These are phyloP conservation scores for Phyllotreta cruciferae DNA, from an alignment of 2,888 invertebrate species.

Conservation along the genomic window DNA sequence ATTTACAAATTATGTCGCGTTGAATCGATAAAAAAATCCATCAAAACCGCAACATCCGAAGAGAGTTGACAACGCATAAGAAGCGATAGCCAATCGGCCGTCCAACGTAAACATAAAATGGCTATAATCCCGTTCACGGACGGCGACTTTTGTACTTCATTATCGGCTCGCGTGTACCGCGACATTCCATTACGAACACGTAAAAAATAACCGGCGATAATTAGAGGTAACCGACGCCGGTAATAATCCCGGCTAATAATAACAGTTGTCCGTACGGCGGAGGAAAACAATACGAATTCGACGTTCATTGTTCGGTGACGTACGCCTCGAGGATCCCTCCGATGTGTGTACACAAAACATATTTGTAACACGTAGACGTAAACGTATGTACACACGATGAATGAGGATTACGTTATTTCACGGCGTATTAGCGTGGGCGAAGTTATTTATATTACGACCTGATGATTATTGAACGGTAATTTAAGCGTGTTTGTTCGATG, in stretches of 20 bases:
- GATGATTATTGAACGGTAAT: conserved; percentile 13
- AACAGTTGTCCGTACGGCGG: conserved; percentile 31
- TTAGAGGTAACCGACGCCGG: conserved; percentile 27
- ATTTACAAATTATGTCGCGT: too few relatives aligned
- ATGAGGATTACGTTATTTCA: too few relatives aligned
- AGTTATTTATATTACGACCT: conserved; percentile 10
- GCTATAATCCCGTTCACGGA: conserved; percentile 22
- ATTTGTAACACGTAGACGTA: conserved; percentile 6
- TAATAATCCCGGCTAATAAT: conserved; percentile 30
- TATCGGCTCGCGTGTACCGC: conserved; percentile 30
- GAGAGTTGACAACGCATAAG: not conserved
- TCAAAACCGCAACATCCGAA: not conserved
- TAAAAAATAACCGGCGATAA: conserved; percentile 33
- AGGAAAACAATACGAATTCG: conserved; percentile 19
- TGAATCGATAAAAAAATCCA: not conserved
- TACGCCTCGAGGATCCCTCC: conserved; percentile 8
- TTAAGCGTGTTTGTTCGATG: conserved; percentile 11
- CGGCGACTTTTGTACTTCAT: conserved; percentile 22
- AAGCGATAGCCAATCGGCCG: conserved; percentile 25
- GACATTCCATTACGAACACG: conserved; percentile 18
- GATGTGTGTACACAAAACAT: not conserved
- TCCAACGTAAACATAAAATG: conserved; percentile 24
- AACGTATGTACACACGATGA: not conserved
- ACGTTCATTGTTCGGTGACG: conserved; percentile 9
- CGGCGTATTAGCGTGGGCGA: conserved; percentile 2